Evolutionary conservation across 2,797 vertebrate genomes (phyloP).

Genomic region (Acanthornis magna): DNA sequence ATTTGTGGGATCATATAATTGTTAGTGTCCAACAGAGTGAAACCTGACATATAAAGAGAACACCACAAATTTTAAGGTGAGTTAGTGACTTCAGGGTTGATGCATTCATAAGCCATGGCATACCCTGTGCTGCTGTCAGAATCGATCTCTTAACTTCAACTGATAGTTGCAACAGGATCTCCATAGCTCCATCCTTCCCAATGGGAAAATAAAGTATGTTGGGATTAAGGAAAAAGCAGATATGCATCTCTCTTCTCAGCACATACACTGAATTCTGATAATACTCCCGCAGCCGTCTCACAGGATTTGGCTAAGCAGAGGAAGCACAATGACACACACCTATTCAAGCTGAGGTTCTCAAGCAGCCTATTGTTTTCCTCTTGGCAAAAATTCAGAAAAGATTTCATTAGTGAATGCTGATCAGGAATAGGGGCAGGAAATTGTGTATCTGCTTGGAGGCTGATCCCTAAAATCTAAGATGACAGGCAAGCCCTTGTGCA

Average conservation of each 20-base stretch:
- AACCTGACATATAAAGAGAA: neutral
- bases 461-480: conserved; percentile 1
- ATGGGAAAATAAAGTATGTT: neutral
- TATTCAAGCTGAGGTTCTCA: neutral
- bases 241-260: neutral
- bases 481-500: neutral
- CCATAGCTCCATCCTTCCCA: neutral
- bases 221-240: neutral
- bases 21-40: neutral
- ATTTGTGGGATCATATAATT: neutral
- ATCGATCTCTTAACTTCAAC: neutral
- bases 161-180: neutral
- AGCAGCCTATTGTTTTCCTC: neutral
- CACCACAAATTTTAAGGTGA: neutral
- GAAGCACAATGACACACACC: neutral
- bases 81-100: neutral
- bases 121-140: neutral
- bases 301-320: neutral
- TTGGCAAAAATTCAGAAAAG: conserved; percentile 29
- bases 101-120: neutral
- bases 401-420: conserved; percentile 19
- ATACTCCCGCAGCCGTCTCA: neutral
- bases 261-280: neutral
- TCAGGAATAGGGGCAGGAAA: neutral
- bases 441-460: conserved; percentile 18